Conservation (phyloP, 1,140 invertebrate genomes). For the Potamilus streckersoni region DNA sequence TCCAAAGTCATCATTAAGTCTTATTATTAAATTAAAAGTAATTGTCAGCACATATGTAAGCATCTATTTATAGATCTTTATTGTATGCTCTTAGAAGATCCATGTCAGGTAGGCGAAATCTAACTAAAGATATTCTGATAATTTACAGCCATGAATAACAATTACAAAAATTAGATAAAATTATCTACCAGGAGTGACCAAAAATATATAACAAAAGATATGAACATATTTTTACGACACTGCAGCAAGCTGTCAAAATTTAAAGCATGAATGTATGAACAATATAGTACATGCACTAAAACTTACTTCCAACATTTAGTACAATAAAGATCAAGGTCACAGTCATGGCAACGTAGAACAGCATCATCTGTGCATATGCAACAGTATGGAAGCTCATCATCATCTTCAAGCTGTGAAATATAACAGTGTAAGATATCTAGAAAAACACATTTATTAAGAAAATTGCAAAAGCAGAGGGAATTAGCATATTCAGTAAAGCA, state of each 20-base stretch:
- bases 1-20: too few species aligned
- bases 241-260: not conserved
- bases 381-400: slow-evolving; percentile 80
- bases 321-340: slow-evolving; percentile 80
- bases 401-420: slow-evolving; percentile 19
- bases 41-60: not conserved
- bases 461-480: too few species aligned
- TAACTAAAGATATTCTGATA: too few species aligned
- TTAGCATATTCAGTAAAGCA: too few species aligned
- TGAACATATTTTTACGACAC: not conserved
- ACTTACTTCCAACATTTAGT: slow-evolving; percentile 73
- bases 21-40: too few species aligned
- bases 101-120: too few species aligned
- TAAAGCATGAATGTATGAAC: not conserved
- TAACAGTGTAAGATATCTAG: too few species aligned
- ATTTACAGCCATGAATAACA: too few species aligned
- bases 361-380: slow-evolving; percentile 83
- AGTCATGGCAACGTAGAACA: slow-evolving; percentile 75
- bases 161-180: not conserved
- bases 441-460: too few species aligned
- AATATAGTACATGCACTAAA: not conserved
- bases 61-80: not conserved
- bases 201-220: not conserved
- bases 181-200: not conserved
- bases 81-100: too few species aligned